Evolutionary conservation across 2,888 invertebrate species (phyloP).

Genomic region (Pandemis corylana): DNA sequence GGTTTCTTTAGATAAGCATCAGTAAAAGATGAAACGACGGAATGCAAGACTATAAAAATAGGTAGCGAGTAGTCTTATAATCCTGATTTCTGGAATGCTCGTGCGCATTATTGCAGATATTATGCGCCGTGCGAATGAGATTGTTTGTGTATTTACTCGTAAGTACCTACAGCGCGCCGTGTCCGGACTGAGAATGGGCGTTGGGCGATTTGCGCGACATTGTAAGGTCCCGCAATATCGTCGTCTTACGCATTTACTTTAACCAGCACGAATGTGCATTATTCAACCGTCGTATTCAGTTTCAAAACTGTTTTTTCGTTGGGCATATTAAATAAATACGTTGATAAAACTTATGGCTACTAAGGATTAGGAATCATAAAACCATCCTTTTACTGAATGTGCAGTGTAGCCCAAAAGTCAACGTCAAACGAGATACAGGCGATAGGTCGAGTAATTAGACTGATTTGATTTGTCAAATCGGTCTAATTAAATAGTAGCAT

Average conservation of each 20-base stretch:
- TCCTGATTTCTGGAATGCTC: conserved; percentile 72
- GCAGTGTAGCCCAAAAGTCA: neutral
- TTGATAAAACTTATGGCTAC: neutral
- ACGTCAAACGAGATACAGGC: neutral
- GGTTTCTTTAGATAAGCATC: conserved; percentile 51
- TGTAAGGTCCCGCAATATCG: conserved; percentile 46
- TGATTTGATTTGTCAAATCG: neutral
- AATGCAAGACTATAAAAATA: conserved; percentile 52
- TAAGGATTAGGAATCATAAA: neutral
- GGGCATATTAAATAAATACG: neutral
- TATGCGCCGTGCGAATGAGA: conserved; percentile 65
- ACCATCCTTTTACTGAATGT: neutral
- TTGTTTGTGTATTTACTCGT: conserved; percentile 61
- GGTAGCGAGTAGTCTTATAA: conserved; percentile 50
- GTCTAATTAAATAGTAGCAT: neutral
- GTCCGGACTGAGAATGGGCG: conserved; percentile 63
- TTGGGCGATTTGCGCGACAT: conserved; percentile 51
- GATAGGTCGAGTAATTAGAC: too few relatives aligned
- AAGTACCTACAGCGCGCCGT: conserved; percentile 48
- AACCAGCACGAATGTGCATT: conserved; percentile 28
- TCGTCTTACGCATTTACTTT: conserved; percentile 35
- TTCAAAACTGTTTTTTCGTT: neutral
- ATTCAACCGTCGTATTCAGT: conserved; percentile 24
- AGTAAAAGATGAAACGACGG: conserved; percentile 47
- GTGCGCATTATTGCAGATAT: conserved; percentile 50